Base-by-base conservation (phyloP, 1,140 invertebrate genomes). In the Cryptotermes secundus region DNA sequence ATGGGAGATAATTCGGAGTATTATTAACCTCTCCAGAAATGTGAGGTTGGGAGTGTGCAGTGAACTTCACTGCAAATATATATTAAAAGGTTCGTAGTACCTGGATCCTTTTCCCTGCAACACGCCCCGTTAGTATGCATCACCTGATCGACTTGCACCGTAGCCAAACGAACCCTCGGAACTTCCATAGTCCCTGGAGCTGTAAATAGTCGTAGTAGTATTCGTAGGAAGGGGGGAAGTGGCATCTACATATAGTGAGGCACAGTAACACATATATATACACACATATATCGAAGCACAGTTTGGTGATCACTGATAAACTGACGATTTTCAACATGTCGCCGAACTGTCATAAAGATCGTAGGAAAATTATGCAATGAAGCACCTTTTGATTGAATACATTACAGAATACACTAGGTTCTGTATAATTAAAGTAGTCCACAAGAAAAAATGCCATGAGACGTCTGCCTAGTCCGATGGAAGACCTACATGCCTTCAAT, bases 101-200 rank as follows among this genome's bases (percentile, higher is more conserved):
- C 83, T 84, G 83, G 45, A 35, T 80, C 59, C 79, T 84, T 72
- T 36, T 36, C 59, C 34, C 35, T 24, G 49, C 83, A 79, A 38
- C 83, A 42, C 53, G n/a, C 42, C 38, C 79, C 34, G 38, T 85
- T 85, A 85, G 84, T 85, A 85, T 83, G 81, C 84, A 82, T 80
- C 83, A 79, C 84, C 84, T 83, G 84, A 85, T 80, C 84, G 81
- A 81, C 72, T 53, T 80, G 65, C 83, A 85, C 72, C 79, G 84
- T 83, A 83, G 84, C 80, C 84, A 80, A 80, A 84, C 42, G 83
- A 85, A 83, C 82, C 79, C 42, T 85, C 84, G 14, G 79, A 49
- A 80, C 84, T 79, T 83, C 84, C 84, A 85, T 85, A 85, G 82
- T 85, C 84, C 82, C 84, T 85, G 84, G 84, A 85, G 84, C 84